Evolutionary conservation across 2,797 vertebrate genomes (phyloP), one percentile per base, ranked within the genome.

Genomic region (Sebastes itinus): DNA sequence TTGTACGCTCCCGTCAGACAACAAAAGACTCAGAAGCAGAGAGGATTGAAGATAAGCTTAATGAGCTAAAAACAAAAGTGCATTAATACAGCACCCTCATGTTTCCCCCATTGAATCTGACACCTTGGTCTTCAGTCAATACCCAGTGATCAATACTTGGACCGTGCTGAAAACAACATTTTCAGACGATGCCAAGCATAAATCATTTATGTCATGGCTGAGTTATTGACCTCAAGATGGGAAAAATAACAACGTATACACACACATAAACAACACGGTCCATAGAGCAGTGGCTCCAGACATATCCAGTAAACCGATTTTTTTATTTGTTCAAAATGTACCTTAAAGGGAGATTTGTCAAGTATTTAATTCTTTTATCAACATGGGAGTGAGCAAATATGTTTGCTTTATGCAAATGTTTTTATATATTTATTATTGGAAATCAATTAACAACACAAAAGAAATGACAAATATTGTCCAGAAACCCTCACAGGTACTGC

Each of bases 201-300:
- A 92, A 95, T 94, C 83, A 92, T 93, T 90, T 49, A 94, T 90
- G 82, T 83, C 81, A 82, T 73, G 88, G 82, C 86, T 90, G 81
- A 91, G 88, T 90, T 92, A 93, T 88, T 92, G 92, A 92, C 80
- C 84, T 70, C 58, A 49, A 62, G 74, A 84, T 54, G 77, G 67
- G 82, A 82, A 90, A 90, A 89, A 89, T 83, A 75, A 87, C 63
- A 87, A 82, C 2, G 16, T 46, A 46, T 35, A 33, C n/a, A 42
- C 68, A 32, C 1, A 25, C 42, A 46, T 46, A 46, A 46, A 46
- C 42, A 46, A 46, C 42, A 46, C 14, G 42, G 42, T 46, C 42
- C 0, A 46, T 46, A 46, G 42, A 46, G 42, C 42, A 7, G 42
- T 46, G 14, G 42, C 7, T 46, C 42, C 0, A 46, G 38, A 46